Evolutionary conservation across 1,140 invertebrate genomes (phyloP).

Genomic region (Aphidius gifuensis): DNA sequence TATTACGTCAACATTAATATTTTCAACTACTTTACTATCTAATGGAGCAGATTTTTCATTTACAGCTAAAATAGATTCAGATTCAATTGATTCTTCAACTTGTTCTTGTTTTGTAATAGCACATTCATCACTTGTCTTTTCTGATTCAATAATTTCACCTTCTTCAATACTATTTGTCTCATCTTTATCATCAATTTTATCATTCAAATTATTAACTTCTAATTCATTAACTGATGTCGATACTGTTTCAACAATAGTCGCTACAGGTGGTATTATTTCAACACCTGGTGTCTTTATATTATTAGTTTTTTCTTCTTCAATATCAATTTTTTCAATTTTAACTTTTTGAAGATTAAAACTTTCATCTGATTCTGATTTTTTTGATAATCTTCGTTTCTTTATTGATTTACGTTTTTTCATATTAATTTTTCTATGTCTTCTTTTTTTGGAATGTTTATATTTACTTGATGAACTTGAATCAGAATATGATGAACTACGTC

Average conservation of each 20-base stretch:
- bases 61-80: conserved; percentile 17
- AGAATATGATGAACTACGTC: conserved; percentile 29
- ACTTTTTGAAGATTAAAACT: conserved; percentile 13
- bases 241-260: conserved; percentile 2
- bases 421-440: conserved; percentile 6
- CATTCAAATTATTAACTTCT: not conserved
- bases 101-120: conserved; percentile 12
- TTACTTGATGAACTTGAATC: conserved; percentile 32
- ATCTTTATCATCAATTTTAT: not conserved
- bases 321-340: conserved; percentile 5
- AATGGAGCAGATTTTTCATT: conserved; percentile 19
- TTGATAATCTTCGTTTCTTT: not conserved
- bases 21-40: no score
- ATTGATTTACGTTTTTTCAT: conserved; percentile 7
- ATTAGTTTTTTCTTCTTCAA: not conserved
- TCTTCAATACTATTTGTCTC: no score
- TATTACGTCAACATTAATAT: no score
- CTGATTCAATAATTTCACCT: conserved; percentile 7
- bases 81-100: conserved; percentile 14
- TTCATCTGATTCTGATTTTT: conserved; percentile 9
- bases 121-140: not conserved
- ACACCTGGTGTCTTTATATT: not conserved
- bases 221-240: not conserved
- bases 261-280: not conserved
- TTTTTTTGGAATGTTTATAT: conserved; percentile 26